Evolutionary conservation across 1,140 invertebrate genomes (phyloP), one percentile per base, ranked within the genome.

Genomic region (Drosophila sturtevanti): DNA sequence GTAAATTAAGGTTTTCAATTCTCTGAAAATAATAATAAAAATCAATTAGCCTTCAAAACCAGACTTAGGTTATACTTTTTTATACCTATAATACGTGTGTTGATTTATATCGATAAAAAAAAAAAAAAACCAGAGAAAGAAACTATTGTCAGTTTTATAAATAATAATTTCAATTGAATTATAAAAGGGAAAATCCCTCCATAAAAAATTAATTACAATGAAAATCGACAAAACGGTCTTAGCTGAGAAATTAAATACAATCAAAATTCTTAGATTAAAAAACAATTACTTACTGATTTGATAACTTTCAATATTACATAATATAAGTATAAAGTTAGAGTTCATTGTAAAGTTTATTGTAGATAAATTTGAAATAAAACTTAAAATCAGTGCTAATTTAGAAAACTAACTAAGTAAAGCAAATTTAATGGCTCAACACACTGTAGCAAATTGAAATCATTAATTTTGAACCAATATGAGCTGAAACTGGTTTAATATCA

Each of bases 1-100:
- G 41, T 68, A 78, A 72, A 68, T 86, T 71, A 71, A 51, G 63
- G 52, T 68, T 60, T 70, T 41, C 54, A 78, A 65, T 78, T 77
- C 65, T 69, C 24, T 77, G 73, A 66, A 77, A 77, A 68, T 55
- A 61, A 61, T 67, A 58, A 37, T 22, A 59, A 66, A 69, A 16
- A 62, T 27, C 60, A 77, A 77, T 77, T 48, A 60, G 41, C 66
- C 55, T 70, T 72, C 27, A 58, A 48, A 55, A 18, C 9, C 9
- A 63, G 31, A 68, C 31, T 24, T 58, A 14, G 56, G 56, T 34
- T 51, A n/a, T 34, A 18, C 9, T 14, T 55, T 34, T 48, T 48
- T 48, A 48, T 18, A 48, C 5, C 24, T 24, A 24, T 24, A 44
- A 16, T 44, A 16, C 38, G 6, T 18, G 41, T 18, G 41, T 18